phyloP scores from a whole-genome alignment of 1,140 invertebrate species.

The Heliothis virescens region DNA sequence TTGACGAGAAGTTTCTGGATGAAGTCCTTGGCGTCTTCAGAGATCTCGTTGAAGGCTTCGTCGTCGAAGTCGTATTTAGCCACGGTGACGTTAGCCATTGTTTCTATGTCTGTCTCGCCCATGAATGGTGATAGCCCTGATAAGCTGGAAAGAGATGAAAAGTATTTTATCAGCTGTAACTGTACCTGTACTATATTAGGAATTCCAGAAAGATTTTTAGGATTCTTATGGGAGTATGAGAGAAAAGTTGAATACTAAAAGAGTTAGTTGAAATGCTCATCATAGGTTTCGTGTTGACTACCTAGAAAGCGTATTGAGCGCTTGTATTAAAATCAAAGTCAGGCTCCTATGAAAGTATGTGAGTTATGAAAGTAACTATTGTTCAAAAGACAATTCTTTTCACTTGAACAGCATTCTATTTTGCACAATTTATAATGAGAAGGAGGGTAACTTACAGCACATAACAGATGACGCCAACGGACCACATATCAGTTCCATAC shows the following conservation, averaged over 20 bases:
- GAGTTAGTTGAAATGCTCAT: no score
- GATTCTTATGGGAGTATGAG: neutral
- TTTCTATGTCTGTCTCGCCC: constrained; percentile 98
- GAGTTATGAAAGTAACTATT: no score
- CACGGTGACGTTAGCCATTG: constrained; percentile 98
- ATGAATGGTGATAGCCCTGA: constrained; percentile 99
- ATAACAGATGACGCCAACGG: constrained; percentile 98
- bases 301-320: no score
- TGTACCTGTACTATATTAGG: no score
- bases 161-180: neutral
- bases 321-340: no score
- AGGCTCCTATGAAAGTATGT: no score
- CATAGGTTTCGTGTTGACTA: no score
- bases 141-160: constrained; percentile 88
- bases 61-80: constrained; percentile 98
- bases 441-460: constrained; percentile 94
- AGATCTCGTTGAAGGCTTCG: constrained; percentile 96
- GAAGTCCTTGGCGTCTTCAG: constrained; percentile 97
- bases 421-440: neutral
- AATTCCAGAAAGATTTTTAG: no score
- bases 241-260: no score
- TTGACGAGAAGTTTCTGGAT: constrained; percentile 95
- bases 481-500: constrained; percentile 99
- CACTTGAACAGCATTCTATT: neutral
- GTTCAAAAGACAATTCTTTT: no score